phyloP scores from a whole-genome alignment of 2,113 vertebrate species.

The Equus przewalskii region DNA sequence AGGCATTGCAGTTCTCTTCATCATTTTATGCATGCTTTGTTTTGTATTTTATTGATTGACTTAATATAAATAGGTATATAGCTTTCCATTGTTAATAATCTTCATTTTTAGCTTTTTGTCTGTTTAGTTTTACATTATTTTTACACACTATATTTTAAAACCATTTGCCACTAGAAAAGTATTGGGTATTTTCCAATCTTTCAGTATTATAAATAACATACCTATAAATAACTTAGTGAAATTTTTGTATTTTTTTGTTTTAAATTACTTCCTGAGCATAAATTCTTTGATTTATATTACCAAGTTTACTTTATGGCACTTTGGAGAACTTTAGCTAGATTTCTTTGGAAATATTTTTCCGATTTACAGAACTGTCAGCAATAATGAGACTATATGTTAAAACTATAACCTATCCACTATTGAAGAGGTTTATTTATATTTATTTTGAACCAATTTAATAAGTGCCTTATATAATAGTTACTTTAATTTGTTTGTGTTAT shows the following conservation, averaged over 20 bases:
- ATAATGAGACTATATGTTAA: background rate
- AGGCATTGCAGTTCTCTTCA: background rate
- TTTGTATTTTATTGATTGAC: slow-evolving; percentile 16
- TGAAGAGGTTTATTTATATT: slow-evolving; percentile 25
- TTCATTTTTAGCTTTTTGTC: slow-evolving; percentile 39
- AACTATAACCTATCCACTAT: background rate
- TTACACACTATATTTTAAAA: slow-evolving; percentile 42
- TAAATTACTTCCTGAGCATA: background rate
- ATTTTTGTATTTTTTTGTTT: slow-evolving; percentile 36
- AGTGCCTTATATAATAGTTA: background rate
- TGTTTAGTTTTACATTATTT: slow-evolving; percentile 20
- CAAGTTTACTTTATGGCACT: background rate
- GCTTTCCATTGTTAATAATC: background rate
- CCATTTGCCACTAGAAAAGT: background rate
- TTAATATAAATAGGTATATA: background rate
- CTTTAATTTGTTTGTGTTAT: slow-evolving; percentile 51
- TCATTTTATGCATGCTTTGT: background rate
- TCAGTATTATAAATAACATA: background rate
- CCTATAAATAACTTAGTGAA: background rate
- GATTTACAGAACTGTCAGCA: background rate
- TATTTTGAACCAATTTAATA: background rate
- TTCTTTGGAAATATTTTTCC: slow-evolving; percentile 47
- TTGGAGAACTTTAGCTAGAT: background rate
- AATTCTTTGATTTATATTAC: background rate
- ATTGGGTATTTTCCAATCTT: background rate